Conservation (phyloP, 2,113 vertebrate genomes). For the Mastomys natalensis region DNA sequence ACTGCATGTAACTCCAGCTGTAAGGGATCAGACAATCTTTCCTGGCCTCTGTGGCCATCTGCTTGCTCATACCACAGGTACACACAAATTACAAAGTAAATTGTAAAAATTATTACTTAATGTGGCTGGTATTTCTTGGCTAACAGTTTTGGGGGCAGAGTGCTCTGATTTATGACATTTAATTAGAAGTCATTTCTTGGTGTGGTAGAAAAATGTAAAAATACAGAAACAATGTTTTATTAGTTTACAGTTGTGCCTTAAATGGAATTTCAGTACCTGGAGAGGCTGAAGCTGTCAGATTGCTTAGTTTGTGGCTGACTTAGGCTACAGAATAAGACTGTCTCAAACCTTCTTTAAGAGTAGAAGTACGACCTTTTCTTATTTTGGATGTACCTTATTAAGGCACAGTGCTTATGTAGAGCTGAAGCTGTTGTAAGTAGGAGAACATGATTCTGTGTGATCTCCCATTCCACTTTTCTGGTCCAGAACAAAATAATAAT, state of each 20-base stretch:
- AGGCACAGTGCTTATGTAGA: neutral
- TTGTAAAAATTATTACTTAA: neutral
- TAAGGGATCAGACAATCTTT: too few relatives aligned
- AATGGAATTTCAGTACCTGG: neutral
- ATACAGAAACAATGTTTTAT: neutral
- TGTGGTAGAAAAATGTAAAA: conserved; percentile 40
- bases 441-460: neutral
- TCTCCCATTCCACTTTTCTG: neutral
- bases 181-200: conserved; percentile 41
- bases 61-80: neutral
- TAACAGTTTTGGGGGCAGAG: neutral
- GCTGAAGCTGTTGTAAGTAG: neutral
- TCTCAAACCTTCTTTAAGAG: neutral
- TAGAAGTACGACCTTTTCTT: neutral
- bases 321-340: neutral
- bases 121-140: neutral
- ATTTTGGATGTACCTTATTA: conserved; percentile 36
- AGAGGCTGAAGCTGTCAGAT: neutral
- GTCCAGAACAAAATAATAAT: conserved; percentile 1
- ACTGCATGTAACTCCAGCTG: too few relatives aligned
- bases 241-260: neutral
- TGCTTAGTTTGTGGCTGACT: neutral
- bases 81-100: neutral
- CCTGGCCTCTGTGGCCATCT: neutral
- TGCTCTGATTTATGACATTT: conserved; percentile 32